Conservation (phyloP, 2,797 vertebrate species). For the Peromyscus melanophrys region DNA sequence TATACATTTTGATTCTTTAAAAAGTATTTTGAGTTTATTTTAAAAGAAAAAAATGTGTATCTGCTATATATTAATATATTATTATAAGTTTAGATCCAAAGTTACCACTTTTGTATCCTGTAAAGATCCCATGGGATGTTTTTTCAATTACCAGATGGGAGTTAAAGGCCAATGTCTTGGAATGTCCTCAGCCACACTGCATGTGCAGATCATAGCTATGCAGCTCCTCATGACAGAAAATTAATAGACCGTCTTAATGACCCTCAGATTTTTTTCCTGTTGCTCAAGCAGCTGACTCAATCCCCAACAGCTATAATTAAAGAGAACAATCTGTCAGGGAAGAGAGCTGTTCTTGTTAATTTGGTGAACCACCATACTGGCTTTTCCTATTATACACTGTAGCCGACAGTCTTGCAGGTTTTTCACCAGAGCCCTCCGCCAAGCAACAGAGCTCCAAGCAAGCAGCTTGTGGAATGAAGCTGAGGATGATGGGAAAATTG, state of each 20-base stretch:
- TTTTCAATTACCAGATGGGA: neutral
- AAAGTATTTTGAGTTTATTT: slow-evolving; percentile 46
- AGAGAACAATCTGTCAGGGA: slow-evolving; percentile 75
- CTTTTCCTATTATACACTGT: slow-evolving; percentile 25
- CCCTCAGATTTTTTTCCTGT: slow-evolving; percentile 74
- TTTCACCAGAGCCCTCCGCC: slow-evolving; percentile 43
- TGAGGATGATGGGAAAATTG: neutral
- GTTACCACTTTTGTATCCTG: neutral
- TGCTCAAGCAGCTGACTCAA: slow-evolving; percentile 78
- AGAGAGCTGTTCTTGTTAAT: slow-evolving; percentile 73
- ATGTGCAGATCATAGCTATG: neutral
- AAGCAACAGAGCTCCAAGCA: slow-evolving; percentile 10
- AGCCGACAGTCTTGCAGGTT: neutral
- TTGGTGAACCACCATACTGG: slow-evolving; percentile 67
- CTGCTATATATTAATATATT: neutral
- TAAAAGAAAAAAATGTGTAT: neutral
- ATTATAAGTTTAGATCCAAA: neutral
- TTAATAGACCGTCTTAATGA: slow-evolving; percentile 77
- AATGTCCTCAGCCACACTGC: neutral
- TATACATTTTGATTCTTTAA: neutral
- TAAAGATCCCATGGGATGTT: neutral
- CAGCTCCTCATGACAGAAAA: slow-evolving; percentile 62
- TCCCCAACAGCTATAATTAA: slow-evolving; percentile 77
- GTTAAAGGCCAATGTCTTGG: slow-evolving; percentile 47
- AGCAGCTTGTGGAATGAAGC: neutral